These are phyloP conservation scores for Cryptocheilus praepositus DNA, from an alignment of 2,888 invertebrate species.

Conservation along the genomic window DNA sequence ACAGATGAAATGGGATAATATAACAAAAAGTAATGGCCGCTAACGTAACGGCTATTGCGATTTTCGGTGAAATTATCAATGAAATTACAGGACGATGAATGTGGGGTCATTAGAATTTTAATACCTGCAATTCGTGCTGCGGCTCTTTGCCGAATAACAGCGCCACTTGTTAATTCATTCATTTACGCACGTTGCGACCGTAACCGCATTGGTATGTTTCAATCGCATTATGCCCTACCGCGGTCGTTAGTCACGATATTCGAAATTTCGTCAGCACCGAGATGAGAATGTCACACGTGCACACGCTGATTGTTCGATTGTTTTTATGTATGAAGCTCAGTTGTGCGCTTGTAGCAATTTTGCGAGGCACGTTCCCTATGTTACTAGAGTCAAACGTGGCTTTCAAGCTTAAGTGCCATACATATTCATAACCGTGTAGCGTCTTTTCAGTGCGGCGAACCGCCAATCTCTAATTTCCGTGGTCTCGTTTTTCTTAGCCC, in stretches of 20 bases:
- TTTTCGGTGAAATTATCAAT: too few species aligned
- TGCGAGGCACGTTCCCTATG: constrained; percentile 6
- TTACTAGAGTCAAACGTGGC: constrained; percentile 21
- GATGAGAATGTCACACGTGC: constrained; percentile 4
- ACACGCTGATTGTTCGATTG: constrained; percentile 21
- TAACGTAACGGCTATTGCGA: too few species aligned
- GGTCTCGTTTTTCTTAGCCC: too few species aligned
- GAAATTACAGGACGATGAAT: too few species aligned
- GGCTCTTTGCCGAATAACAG: constrained; percentile 6
- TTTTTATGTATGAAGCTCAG: constrained; percentile 20
- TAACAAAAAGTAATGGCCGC: too few species aligned
- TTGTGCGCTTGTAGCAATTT: background rate
- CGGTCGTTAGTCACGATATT: constrained; percentile 6
- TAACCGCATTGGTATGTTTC: too few species aligned
- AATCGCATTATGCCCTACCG: too few species aligned
- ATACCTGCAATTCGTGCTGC: too few species aligned
- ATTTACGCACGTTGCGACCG: constrained; percentile 36
- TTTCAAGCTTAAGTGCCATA: constrained; percentile 28
- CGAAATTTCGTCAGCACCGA: too few species aligned
- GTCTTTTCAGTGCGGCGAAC: constrained; percentile 6
- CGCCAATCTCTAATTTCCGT: constrained; percentile 13
- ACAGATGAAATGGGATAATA: too few species aligned
- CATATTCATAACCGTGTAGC: constrained; percentile 24
- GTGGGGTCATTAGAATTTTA: too few species aligned
- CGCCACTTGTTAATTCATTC: constrained; percentile 42